A percentile compares a stretch with the other conserved stretches of the same genome.
Evolutionary conservation across 2,113 vertebrate species (phyloP).

Genomic region (Istiophorus platypterus): DNA sequence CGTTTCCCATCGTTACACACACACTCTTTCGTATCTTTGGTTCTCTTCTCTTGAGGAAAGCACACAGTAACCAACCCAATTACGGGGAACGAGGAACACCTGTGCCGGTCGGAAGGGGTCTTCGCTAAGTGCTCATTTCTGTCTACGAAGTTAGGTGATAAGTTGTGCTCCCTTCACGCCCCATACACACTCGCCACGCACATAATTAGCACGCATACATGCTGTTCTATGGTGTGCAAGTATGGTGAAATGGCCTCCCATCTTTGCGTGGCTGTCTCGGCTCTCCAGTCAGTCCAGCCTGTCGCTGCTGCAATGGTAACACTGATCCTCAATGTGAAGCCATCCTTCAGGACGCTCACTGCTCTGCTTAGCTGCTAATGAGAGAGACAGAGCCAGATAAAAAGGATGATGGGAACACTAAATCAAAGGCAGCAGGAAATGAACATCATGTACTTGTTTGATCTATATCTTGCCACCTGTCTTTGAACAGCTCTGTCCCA

Average conservation of each 20-base stretch:
- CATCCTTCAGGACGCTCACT: conserved; percentile 68
- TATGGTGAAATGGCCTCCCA: conserved; percentile 67
- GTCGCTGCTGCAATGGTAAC: conserved; percentile 73
- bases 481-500: conserved; percentile 63
- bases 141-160: not conserved
- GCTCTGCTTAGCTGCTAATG: conserved; percentile 54
- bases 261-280: conserved; percentile 65
- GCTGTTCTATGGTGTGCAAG: conserved; percentile 69
- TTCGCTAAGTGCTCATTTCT: not conserved
- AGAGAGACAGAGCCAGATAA: conserved; percentile 19
- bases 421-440: conserved; percentile 43
- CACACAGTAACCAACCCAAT: conserved; percentile 51
- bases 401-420: conserved; percentile 16
- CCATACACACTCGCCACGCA: conserved; percentile 1
- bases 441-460: conserved; percentile 18
- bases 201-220: conserved; percentile 38
- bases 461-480: conserved; percentile 43
- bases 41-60: conserved; percentile 27
- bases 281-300: conserved; percentile 72
- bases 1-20: not conserved
- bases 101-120: conserved; percentile 62
- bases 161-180: not conserved
- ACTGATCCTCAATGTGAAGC: conserved; percentile 53
- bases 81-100: conserved; percentile 60
- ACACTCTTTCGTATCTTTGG: conserved; percentile 10